Evolutionary conservation across 1,140 invertebrate species (phyloP).

Genomic region (Calycopis cecrops): DNA sequence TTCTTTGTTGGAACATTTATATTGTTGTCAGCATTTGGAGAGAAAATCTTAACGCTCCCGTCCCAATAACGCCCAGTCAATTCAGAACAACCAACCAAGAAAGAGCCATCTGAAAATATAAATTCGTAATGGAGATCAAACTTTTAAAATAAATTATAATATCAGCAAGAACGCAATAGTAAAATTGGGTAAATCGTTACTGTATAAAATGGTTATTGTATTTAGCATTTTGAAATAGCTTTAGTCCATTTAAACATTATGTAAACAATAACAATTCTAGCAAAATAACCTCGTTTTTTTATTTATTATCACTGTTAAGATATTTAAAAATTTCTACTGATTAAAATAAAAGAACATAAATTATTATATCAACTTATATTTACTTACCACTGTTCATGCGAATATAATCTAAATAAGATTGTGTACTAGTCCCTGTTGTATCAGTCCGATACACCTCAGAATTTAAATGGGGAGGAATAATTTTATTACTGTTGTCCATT

Average conservation of each 20-base stretch:
- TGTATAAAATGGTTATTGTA: too few relatives aligned
- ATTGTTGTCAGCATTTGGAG: slow-evolving; percentile 29
- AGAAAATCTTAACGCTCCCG: slow-evolving; percentile 48
- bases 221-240: too few relatives aligned
- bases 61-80: slow-evolving; percentile 66
- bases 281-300: too few relatives aligned
- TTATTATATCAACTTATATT: background rate
- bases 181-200: too few relatives aligned
- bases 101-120: slow-evolving; percentile 51
- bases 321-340: too few relatives aligned
- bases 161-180: background rate
- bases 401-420: slow-evolving; percentile 56
- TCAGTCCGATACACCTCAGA: slow-evolving; percentile 59
- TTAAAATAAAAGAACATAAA: too few relatives aligned
- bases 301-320: too few relatives aligned
- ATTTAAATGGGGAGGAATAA: slow-evolving; percentile 60
- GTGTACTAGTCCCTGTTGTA: slow-evolving; percentile 45
- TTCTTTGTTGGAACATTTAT: slow-evolving; percentile 30
- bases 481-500: slow-evolving; percentile 54
- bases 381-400: slow-evolving; percentile 44
- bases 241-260: too few relatives aligned
- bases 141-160: too few relatives aligned
- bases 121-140: background rate
- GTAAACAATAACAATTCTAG: too few relatives aligned
- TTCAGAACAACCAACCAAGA: slow-evolving; percentile 61